Conservation (phyloP, 2,113 vertebrate species). For the Promerops cafer region DNA sequence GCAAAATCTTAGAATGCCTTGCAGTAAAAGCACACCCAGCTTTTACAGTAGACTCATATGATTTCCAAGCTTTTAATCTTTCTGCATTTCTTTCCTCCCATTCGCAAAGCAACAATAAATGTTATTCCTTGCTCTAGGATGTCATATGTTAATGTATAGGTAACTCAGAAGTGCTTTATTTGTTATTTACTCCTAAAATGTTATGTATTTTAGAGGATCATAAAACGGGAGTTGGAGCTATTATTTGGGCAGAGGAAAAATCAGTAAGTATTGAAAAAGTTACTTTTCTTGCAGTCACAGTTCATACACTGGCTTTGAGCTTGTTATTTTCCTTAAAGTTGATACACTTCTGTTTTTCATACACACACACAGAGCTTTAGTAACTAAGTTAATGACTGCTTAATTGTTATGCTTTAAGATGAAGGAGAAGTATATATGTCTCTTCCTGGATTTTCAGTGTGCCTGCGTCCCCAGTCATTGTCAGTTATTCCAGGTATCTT, state of each 20-base stretch:
- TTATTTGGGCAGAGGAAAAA: slow-evolving; percentile 90
- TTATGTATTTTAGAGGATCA: slow-evolving; percentile 88
- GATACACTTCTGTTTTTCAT: not conserved
- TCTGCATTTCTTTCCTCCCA: not conserved
- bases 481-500: not conserved
- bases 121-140: not conserved
- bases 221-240: slow-evolving; percentile 92
- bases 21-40: not conserved
- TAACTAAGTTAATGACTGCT: not conserved
- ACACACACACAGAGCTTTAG: not conserved
- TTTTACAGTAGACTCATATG: not conserved
- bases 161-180: not conserved
- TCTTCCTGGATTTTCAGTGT: not conserved
- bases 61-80: not conserved
- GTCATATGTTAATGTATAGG: not conserved
- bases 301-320: not conserved
- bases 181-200: slow-evolving; percentile 12
- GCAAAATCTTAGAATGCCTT: not conserved
- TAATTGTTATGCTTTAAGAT: not conserved
- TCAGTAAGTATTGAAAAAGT: slow-evolving; percentile 75
- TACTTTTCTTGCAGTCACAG: not conserved
- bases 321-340: not conserved
- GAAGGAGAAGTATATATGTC: not conserved
- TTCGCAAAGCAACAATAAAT: not conserved
- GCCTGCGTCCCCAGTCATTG: not conserved